These are phyloP conservation scores for Cephalophus harveyi DNA, from an alignment of 2,113 vertebrate genomes.

Conservation along the genomic window DNA sequence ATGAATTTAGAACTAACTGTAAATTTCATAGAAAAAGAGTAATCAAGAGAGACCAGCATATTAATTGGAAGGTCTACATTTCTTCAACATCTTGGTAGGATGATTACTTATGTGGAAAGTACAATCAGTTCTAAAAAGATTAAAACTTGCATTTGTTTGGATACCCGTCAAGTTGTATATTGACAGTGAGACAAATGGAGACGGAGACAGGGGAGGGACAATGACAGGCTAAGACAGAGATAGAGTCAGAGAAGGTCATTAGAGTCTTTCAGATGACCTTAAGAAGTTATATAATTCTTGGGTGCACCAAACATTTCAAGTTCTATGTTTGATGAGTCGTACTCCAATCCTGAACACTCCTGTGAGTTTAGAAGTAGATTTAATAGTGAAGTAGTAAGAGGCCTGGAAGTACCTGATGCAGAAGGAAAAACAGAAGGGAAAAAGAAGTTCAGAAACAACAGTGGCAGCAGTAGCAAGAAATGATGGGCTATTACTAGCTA, in stretches of 20 bases:
- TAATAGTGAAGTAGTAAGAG: background rate
- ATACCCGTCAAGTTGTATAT: background rate
- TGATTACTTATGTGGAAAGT: background rate
- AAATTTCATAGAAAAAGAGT: background rate
- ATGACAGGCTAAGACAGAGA: background rate
- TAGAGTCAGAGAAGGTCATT: background rate
- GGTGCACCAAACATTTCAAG: background rate
- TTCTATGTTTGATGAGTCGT: background rate
- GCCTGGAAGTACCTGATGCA: background rate
- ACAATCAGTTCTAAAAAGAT: background rate
- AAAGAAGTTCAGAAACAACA: background rate
- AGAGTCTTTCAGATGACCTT: background rate
- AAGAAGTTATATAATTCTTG: background rate
- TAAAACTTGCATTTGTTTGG: background rate
- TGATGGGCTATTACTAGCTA: background rate
- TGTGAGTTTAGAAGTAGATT: background rate
- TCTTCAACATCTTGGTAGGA: background rate
- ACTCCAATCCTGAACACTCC: background rate
- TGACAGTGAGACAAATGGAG: background rate
- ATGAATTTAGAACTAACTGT: background rate
- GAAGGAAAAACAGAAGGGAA: background rate
- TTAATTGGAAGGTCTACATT: background rate
- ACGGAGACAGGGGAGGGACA: rapidly evolving
- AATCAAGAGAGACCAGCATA: background rate
- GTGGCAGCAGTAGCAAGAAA: background rate